Base-by-base conservation (phyloP, 2,888 invertebrate genomes). In the Xestia sexstrigata region DNA sequence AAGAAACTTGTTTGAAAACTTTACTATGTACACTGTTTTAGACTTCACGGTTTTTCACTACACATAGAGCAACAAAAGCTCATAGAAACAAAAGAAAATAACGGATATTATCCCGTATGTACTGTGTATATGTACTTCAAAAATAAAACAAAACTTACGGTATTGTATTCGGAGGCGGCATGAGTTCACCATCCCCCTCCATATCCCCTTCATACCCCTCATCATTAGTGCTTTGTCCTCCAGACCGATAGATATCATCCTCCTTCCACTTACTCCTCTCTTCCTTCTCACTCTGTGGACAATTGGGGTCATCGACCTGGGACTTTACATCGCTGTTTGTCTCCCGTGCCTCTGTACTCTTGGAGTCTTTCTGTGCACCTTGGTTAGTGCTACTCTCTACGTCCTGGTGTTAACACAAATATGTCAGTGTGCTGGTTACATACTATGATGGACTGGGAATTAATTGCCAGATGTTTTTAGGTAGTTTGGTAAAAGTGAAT, bases 101-200 rank as follows among this genome's bases (percentile, higher is more conserved):
- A n/a, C n/a, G n/a, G n/a, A n/a, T n/a, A n/a, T n/a, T n/a, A n/a
- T n/a, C n/a, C n/a, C n/a, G n/a, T n/a, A n/a, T n/a, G n/a, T n/a
- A n/a, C n/a, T n/a, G n/a, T n/a, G n/a, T n/a, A n/a, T n/a, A n/a
- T n/a, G n/a, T n/a, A 55, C 9, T 30, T 60, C 30, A 20, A 62
- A 62, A n/a, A n/a, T n/a, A n/a, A 65, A 62, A n/a, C 0, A 39
- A 39, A n/a, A 93, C 96, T 95, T 88, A 96, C 96, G 95, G 97
- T 26, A 97, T 97, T 52, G 96, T 93, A 79, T 98, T 97, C 0
- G 99, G 99, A 4, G 99, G 99, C 2, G 99, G 99, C 99, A 99
- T 99, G 49, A 99, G 97, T 74, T 97, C 97, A 6, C 97, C 97
- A 90, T 98, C 98, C 63, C 97, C 97, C 88, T 97, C 97, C 93